Evolutionary conservation across 2,888 invertebrate genomes (phyloP), one percentile per base, ranked within the genome.

Genomic region (Eupelmus urozonus): DNA sequence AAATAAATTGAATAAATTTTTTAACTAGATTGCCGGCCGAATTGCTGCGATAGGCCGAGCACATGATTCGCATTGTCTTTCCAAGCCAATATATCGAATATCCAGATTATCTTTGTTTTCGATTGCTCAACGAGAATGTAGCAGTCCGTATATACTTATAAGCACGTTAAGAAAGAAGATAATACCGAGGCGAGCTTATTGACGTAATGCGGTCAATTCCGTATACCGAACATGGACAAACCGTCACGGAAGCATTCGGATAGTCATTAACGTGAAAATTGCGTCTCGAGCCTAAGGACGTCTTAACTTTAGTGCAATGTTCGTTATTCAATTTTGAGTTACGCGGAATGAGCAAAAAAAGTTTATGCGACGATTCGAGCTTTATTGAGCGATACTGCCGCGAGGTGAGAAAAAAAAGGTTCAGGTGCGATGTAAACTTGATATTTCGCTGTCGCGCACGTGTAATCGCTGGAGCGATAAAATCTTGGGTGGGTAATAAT

Each of bases 191-290:
- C 49, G 49, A 27, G 23, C 49, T 53, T 27, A 62, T 73, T 69
- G 49, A 78, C 78, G 73, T 78, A 78, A 78, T 27, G 55, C 67
- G 42, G 45, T 71, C 40, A 59, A 66, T 66, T 66, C 18, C 51
- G 29, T 27, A 67, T 42, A 53, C 16, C 45, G 45, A 45, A 45
- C 13, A 16, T 9, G 13, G 45, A 45, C 13, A 16, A 45, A 45
- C 45, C 45, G 29, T 70, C 23, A 55, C 71, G 66, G 45, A 63
- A 71, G 49, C 42, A 5, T 5, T 23, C 20, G 4, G 51, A 40
- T 16, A 34, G 51, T 62, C 23, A 27, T 76, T 76, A 65, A 65
- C 40, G 45, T 65, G 60, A 71, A 63, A 72, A 49, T 67, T 25
- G 16, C n/a, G 20, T 25, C 55, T 34, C 9, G n/a, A n/a, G n/a